These are phyloP conservation scores for Pongo pygmaeus DNA, from an alignment of 2,113 vertebrate species.

Conservation along the genomic window DNA sequence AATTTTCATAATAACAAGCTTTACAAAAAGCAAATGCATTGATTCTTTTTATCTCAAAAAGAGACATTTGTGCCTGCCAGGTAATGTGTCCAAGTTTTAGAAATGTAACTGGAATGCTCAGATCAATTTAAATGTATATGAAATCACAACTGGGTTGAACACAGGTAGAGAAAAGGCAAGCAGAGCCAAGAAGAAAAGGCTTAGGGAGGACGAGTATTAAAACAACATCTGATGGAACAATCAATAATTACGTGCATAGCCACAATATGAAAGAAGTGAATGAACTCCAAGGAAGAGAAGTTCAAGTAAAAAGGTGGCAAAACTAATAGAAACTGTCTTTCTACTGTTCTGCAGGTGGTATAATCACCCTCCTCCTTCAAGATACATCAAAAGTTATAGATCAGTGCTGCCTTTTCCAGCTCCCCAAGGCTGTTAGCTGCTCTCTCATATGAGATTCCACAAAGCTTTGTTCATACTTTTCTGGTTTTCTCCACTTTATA, in stretches of 20 bases:
- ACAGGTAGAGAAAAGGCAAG: neutral
- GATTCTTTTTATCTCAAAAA: conserved; percentile 32
- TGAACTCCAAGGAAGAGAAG: neutral
- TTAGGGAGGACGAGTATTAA: neutral
- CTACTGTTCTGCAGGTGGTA: neutral
- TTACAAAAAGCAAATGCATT: neutral
- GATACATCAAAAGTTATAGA: neutral
- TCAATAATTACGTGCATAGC: neutral
- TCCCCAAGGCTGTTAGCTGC: neutral
- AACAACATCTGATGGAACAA: neutral
- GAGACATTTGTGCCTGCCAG: neutral
- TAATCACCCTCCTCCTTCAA: neutral
- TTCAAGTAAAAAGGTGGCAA: neutral
- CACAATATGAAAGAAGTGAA: neutral
- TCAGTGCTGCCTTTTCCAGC: too few relatives aligned
- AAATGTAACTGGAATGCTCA: neutral
- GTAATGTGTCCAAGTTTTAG: neutral
- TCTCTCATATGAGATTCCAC: neutral
- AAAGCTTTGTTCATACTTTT: neutral
- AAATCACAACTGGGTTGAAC: conserved; percentile 1
- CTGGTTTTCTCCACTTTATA: neutral
- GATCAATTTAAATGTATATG: conserved; percentile 12
- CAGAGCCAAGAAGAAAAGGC: neutral
- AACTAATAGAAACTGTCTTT: neutral
- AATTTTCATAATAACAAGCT: neutral